Percentiles rank a stretch among this genome's conserved stretches.
Conservation (phyloP, 2,797 vertebrate genomes). For the Halcyon leucocephala region DNA sequence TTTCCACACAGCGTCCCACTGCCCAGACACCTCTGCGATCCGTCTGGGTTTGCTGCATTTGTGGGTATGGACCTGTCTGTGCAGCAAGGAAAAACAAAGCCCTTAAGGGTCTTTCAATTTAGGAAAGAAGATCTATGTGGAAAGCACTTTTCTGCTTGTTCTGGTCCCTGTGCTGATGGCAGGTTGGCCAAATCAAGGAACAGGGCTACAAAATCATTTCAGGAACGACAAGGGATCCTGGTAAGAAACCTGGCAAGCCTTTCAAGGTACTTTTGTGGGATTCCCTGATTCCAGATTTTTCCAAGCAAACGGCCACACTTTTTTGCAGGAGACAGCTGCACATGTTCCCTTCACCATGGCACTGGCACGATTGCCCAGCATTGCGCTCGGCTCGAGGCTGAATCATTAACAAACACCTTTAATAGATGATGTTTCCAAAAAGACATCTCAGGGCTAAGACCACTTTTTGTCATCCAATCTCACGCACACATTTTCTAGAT, state of each 20-base stretch:
- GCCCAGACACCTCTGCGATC: rapidly evolving
- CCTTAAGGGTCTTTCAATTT: neutral
- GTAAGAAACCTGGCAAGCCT: neutral
- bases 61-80: neutral
- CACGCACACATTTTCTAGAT: neutral
- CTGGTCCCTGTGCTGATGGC: neutral
- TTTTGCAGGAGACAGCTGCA: neutral
- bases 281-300: neutral
- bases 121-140: rapidly evolving
- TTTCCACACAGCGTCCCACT: neutral
- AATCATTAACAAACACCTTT: neutral
- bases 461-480: neutral
- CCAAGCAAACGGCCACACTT: neutral
- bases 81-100: neutral
- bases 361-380: neutral
- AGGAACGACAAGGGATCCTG: neutral
- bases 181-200: neutral
- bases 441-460: neutral
- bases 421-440: neutral
- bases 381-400: neutral
- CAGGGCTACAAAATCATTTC: neutral
- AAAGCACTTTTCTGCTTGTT: neutral
- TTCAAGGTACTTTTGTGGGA: neutral
- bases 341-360: neutral
- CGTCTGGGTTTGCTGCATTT: neutral